Conservation (phyloP, 2,797 vertebrate species). For the Chelon labrosus region DNA sequence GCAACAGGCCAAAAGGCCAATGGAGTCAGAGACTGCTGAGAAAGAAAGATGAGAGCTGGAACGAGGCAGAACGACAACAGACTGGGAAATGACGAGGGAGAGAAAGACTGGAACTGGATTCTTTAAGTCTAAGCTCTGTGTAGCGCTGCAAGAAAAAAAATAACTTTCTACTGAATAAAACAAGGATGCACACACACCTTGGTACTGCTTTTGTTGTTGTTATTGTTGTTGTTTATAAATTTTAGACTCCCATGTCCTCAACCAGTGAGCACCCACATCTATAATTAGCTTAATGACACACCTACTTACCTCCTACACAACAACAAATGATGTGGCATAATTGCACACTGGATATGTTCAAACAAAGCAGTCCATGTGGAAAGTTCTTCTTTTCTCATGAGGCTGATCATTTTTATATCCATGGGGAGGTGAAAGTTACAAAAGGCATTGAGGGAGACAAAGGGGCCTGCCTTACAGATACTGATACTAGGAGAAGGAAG, state of each 20-base stretch:
- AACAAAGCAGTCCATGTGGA: slow-evolving; percentile 61
- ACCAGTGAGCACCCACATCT: slow-evolving; percentile 65
- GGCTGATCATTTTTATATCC: slow-evolving; percentile 45
- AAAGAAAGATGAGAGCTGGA: slow-evolving; percentile 42
- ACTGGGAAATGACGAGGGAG: slow-evolving; percentile 58
- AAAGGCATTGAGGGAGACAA: slow-evolving; percentile 14
- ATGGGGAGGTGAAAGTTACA: slow-evolving; percentile 39
- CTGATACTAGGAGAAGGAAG: slow-evolving; percentile 8
- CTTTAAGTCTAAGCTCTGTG: slow-evolving; percentile 21
- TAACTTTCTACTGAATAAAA: slow-evolving; percentile 1
- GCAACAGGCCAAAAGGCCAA: slow-evolving; percentile 53
- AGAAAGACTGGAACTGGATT: slow-evolving; percentile 45
- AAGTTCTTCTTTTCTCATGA: slow-evolving; percentile 66
- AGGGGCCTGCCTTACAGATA: slow-evolving; percentile 31
- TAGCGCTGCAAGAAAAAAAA: neutral
- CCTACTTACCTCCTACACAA: slow-evolving; percentile 78
- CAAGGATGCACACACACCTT: slow-evolving; percentile 20
- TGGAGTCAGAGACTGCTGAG: slow-evolving; percentile 44
- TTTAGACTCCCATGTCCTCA: slow-evolving; percentile 50
- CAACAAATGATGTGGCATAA: slow-evolving; percentile 75
- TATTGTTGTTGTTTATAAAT: neutral
- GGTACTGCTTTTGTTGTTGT: slow-evolving; percentile 22
- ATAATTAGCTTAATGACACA: slow-evolving; percentile 76
- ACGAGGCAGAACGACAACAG: slow-evolving; percentile 47
- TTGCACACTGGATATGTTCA: slow-evolving; percentile 75